Evolutionary conservation across 2,888 invertebrate genomes (phyloP).

Genomic region (Mimachlamys varia): DNA sequence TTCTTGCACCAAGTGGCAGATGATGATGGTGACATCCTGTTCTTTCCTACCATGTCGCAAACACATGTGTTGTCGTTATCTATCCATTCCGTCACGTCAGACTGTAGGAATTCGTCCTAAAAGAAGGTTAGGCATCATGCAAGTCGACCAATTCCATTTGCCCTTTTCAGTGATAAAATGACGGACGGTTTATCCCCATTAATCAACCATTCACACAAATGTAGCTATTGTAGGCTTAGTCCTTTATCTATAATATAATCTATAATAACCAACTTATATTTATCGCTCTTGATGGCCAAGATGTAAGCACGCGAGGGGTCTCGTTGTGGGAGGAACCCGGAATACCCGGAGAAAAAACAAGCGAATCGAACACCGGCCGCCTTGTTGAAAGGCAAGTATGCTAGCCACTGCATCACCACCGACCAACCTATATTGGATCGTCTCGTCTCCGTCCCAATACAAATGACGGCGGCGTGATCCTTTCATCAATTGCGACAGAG

Average conservation of each 20-base stretch:
- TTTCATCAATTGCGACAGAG: neutral
- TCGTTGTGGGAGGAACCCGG: too few relatives aligned
- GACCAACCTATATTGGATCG: too few relatives aligned
- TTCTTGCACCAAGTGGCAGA: neutral
- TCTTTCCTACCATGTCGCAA: neutral
- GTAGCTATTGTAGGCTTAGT: neutral
- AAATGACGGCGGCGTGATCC: neutral
- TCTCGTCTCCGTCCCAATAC: neutral
- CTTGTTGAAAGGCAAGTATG: too few relatives aligned
- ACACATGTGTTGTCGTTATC: neutral
- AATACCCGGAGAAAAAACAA: too few relatives aligned
- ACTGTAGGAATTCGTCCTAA: neutral
- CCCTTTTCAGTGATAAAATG: neutral
- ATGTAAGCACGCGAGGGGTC: too few relatives aligned
- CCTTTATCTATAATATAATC: too few relatives aligned
- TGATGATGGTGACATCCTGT: neutral
- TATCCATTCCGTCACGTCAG: neutral
- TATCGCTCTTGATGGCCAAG: too few relatives aligned
- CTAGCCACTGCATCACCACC: too few relatives aligned
- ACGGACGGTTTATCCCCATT: neutral
- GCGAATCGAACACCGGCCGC: too few relatives aligned
- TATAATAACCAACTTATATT: too few relatives aligned
- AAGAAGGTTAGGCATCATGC: too few relatives aligned
- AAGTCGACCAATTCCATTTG: neutral
- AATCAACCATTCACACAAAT: neutral